A percentile compares a stretch with the other conserved stretches of the same genome.
Evolutionary conservation across 2,888 invertebrate genomes (phyloP).

Genomic region (Colostygia pectinataria): DNA sequence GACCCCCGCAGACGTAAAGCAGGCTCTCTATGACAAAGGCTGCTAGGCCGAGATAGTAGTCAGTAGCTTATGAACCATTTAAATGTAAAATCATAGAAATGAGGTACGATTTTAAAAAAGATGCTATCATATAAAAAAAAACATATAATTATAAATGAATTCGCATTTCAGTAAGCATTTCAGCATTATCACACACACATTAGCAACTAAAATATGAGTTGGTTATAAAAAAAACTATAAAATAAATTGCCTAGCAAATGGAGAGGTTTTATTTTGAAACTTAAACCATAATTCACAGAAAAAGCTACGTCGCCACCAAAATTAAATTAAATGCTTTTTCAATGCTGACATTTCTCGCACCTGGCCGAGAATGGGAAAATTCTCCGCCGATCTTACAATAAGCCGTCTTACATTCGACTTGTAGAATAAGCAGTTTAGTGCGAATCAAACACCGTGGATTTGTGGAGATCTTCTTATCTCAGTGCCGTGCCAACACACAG

Average conservation of each 20-base stretch:
- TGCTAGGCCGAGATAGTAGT: slow-evolving; percentile 9
- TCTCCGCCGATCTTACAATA: slow-evolving; percentile 58
- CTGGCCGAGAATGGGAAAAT: slow-evolving; percentile 56
- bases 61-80: background rate
- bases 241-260: slow-evolving; percentile 1
- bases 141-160: no score
- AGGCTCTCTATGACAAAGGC: slow-evolving; percentile 25
- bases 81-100: background rate
- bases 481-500: slow-evolving; percentile 20
- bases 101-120: no score
- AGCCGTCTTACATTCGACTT: slow-evolving; percentile 56
- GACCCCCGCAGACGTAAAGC: slow-evolving; percentile 23
- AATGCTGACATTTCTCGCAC: slow-evolving; percentile 44
- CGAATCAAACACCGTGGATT: slow-evolving; percentile 46
- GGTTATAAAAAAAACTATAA: background rate
- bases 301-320: slow-evolving; percentile 42
- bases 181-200: no score
- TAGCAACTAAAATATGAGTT: background rate
- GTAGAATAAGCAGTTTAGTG: slow-evolving; percentile 54
- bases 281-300: slow-evolving; percentile 30
- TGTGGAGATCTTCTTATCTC: slow-evolving; percentile 41
- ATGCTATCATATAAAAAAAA: no score
- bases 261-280: slow-evolving; percentile 24
- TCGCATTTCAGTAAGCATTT: no score
- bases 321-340: slow-evolving; percentile 58